phyloP scores from a whole-genome alignment of 2,113 vertebrate species.

The Madoqua kirkii region DNA sequence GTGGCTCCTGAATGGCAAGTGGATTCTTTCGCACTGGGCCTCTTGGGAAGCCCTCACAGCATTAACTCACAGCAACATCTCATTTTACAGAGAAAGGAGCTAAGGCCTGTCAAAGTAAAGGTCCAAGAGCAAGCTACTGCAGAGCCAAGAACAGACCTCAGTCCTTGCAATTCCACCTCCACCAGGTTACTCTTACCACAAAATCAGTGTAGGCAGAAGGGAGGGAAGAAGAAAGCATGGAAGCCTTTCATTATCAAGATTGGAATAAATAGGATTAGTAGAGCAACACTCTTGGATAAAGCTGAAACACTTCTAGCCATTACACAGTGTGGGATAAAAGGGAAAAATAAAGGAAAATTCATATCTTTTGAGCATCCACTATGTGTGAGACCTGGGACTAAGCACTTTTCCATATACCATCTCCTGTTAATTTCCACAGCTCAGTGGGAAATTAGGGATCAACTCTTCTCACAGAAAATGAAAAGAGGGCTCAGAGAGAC shows the following conservation, averaged over 20 bases:
- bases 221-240: not conserved
- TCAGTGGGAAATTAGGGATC: not conserved
- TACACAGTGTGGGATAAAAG: not conserved
- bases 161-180: not conserved
- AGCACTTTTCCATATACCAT: not conserved
- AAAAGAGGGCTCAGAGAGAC: not conserved
- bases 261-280: not conserved
- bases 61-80: not conserved
- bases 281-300: not conserved
- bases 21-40: not conserved
- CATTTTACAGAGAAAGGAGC: constrained; percentile 12
- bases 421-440: not conserved
- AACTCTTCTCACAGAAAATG: not conserved
- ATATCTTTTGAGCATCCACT: not conserved
- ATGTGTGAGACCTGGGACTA: not conserved
- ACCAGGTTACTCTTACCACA: not conserved
- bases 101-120: not conserved
- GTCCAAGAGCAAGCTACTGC: not conserved
- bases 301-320: not conserved
- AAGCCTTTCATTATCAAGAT: not conserved
- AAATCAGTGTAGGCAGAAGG: not conserved
- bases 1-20: not conserved
- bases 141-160: not conserved
- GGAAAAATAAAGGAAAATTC: not conserved
- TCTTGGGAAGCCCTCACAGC: not conserved